Evolutionary conservation across 2,113 vertebrate genomes (phyloP), one percentile per base, ranked within the genome.

Genomic region (Pelvicachromis taeniatus): DNA sequence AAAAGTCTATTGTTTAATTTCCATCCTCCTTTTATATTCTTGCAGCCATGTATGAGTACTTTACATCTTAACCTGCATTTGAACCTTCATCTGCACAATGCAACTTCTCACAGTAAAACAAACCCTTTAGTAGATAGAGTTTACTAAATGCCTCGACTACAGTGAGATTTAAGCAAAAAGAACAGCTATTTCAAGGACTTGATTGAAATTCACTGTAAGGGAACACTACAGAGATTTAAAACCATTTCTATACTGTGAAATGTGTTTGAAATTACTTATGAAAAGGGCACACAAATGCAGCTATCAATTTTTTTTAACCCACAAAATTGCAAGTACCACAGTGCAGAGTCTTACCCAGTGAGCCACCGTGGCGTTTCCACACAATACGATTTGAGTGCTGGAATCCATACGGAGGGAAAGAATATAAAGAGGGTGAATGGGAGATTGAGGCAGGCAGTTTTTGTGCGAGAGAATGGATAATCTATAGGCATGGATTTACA

Each of bases 401-500:
- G 80, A 91, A 92, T 91, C 94, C 84, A 89, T 89, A 91, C 35
- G 86, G 89, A 85, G 88, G 52, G 33, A 75, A 68, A 56, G 85
- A 65, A 78, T 84, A 87, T 87, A 82, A 90, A 85, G 81, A 77
- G 80, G 80, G 85, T 77, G 86, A 89, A 85, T 29, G 85, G 80
- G 77, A 86, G 85, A 88, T 86, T 89, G 92, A 50, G 63, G 80
- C 68, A 78, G 70, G 75, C 55, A 33, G 85, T 68, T 85, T 91
- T 88, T 91, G 90, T 93, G 87, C 11, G 7, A 80, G 50, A 93
- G 87, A 94, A 93, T 87, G 86, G 93, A 88, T 93, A 90, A 93
- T 93, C 92, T 93, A 91, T 90, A 90, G 91, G 85, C 89, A 85
- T 86, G 90, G 93, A 95, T 95, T 94, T 92, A 92, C 91, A 94